phyloP scores from a whole-genome alignment of 2,797 vertebrate genomes.

The Neopelma chrysocephalum region DNA sequence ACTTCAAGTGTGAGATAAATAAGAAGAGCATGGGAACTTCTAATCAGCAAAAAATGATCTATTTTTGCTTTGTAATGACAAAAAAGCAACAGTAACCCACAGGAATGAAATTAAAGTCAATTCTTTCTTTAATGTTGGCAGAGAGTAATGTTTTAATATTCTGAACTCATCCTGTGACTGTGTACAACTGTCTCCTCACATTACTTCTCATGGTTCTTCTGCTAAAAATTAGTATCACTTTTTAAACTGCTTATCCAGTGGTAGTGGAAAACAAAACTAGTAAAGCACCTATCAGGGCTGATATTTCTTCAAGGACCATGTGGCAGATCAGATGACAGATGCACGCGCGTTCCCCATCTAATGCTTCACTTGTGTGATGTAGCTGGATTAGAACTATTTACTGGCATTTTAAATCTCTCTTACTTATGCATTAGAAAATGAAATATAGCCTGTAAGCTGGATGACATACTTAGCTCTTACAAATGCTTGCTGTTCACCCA shows the following conservation, averaged over 20 bases:
- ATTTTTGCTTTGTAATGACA: slow-evolving; percentile 25
- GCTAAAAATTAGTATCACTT: slow-evolving; percentile 7
- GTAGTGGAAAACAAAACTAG: neutral
- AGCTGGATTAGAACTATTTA: slow-evolving; percentile 31
- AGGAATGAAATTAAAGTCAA: neutral
- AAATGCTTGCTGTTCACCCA: neutral
- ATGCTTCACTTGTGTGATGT: neutral
- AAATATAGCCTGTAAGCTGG: slow-evolving; percentile 13
- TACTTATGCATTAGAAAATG: slow-evolving; percentile 38
- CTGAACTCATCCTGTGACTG: neutral
- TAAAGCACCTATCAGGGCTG: neutral
- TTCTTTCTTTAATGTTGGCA: slow-evolving; percentile 3
- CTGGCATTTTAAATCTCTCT: slow-evolving; percentile 40
- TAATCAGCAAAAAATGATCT: slow-evolving; percentile 43
- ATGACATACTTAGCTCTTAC: slow-evolving; percentile 8
- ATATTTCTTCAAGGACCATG: neutral
- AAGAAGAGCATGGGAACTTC: slow-evolving; percentile 22
- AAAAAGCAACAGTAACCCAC: neutral
- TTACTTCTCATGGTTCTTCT: neutral
- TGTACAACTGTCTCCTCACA: slow-evolving; percentile 1
- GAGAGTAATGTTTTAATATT: slow-evolving; percentile 18
- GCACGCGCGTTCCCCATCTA: neutral
- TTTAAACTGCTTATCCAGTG: slow-evolving; percentile 15
- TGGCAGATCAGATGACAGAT: slow-evolving; percentile 29
- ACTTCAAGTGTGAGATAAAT: slow-evolving; percentile 54